phyloP scores from a whole-genome alignment of 2,888 invertebrate species.

The Sacculina carcini region DNA sequence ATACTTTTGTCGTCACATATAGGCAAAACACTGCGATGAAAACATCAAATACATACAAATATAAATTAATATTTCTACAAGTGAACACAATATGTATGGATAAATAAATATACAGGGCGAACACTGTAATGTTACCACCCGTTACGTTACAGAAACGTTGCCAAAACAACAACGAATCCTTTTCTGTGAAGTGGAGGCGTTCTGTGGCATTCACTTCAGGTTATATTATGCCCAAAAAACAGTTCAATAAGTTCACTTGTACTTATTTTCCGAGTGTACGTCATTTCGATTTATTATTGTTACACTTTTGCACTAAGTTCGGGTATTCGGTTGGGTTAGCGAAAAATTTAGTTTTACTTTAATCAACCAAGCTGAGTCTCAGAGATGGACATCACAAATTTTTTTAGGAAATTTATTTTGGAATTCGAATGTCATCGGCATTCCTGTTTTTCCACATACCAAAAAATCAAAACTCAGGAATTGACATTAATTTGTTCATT shows the following conservation, averaged over 20 bases:
- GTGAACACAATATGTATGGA: neutral
- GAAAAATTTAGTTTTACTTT: too few relatives aligned
- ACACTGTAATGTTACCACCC: neutral
- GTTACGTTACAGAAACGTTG: slow-evolving; percentile 1
- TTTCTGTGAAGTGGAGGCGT: neutral
- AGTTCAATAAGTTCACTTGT: too few relatives aligned
- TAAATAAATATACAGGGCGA: neutral
- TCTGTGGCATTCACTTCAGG: neutral
- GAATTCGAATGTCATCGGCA: too few relatives aligned
- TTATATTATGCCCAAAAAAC: neutral
- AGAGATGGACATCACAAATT: too few relatives aligned
- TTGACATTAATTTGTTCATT: too few relatives aligned
- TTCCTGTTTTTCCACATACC: too few relatives aligned
- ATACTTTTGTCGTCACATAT: neutral
- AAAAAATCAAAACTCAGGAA: too few relatives aligned
- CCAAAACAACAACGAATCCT: neutral
- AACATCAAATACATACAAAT: neutral
- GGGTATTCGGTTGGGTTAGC: neutral
- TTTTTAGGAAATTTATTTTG: too few relatives aligned
- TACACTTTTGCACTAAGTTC: neutral
- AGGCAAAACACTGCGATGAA: neutral
- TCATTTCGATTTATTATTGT: neutral
- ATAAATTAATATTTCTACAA: neutral
- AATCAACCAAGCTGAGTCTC: too few relatives aligned
- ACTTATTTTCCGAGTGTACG: neutral